Base-by-base conservation (phyloP, 2,113 vertebrate species). In the Percopsis transmontana region DNA sequence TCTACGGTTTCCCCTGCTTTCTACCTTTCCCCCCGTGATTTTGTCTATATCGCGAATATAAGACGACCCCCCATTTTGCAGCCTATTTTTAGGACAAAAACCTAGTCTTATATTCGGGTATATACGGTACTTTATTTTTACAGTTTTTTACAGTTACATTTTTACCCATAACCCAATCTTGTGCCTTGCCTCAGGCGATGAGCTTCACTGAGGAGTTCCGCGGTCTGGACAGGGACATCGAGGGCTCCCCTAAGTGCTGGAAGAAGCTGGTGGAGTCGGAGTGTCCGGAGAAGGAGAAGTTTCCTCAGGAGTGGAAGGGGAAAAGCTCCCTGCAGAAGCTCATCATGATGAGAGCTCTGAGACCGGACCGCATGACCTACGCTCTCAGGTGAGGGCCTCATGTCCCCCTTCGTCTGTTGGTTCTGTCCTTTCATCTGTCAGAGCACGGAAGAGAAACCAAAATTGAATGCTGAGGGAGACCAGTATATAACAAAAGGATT, bases 201-300 rank as follows among this genome's bases (percentile, higher is more conserved):
- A 92, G 85, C 53, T 95, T 94, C 77, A 91, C 86, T 1, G 94
- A 94, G 74, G 92, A 91, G 84, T 94, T 93, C 54, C 66, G 68
- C 2, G 88, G 90, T 19, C 81, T 92, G 54, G 92, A 93, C 20
- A 86, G 91, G 56, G 91, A 93, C 66, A 92, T 89, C 1, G 91
- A 94, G 87, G 91, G 84, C 11, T 95, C 93, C 9, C 83, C 85
- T 1, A 90, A 91, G 72, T 87, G 84, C 81, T 87, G 90, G 92
- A 87, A 82, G 84, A 94, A 94, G 83, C 45, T 82, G 18, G 89
- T 91, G 45, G 84, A 91, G 84, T 91, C 92, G 0, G 89, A 92
- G 79, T 90, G 78, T 89, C 89, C 92, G 1, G 90, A 94, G 84
- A 92, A 92, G 74, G 82, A 94, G 71, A 93, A 72, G 67, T 91